phyloP scores from a whole-genome alignment of 2,888 invertebrate genomes.

The Microplitis deprimator region DNA sequence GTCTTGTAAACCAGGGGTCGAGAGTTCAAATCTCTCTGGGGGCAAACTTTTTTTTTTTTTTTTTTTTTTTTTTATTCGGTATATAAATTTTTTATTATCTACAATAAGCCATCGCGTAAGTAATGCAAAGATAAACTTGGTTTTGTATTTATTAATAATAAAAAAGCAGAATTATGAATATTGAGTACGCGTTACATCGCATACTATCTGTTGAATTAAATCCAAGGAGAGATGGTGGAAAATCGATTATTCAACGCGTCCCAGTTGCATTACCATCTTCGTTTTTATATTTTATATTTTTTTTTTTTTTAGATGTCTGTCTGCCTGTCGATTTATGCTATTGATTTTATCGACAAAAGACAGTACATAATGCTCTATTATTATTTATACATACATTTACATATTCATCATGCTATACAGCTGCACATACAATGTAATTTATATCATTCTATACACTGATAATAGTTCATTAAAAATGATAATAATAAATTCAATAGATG shows the following conservation, averaged over 20 bases:
- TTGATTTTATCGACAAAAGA: slow-evolving; percentile 7
- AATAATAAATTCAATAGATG: not conserved
- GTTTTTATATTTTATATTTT: slow-evolving; percentile 35
- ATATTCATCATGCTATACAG: not conserved
- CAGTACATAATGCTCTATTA: slow-evolving; percentile 10
- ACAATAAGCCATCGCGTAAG: not conserved
- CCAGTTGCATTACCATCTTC: slow-evolving; percentile 35
- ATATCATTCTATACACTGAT: not conserved
- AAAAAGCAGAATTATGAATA: not conserved
- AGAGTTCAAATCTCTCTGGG: slow-evolving; percentile 77
- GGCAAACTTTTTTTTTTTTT: slow-evolving; percentile 66
- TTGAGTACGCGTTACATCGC: not conserved
- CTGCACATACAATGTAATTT: not conserved
- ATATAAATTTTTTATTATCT: not conserved
- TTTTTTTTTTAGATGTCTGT: slow-evolving; percentile 6
- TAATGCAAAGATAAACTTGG: not conserved
- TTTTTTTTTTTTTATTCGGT: slow-evolving; percentile 48
- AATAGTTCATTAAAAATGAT: not conserved
- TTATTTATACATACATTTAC: not conserved
- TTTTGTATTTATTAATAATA: not conserved
- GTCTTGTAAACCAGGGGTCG: slow-evolving; percentile 78
- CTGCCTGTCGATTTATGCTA: slow-evolving; percentile 19
- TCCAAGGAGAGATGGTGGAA: slow-evolving; percentile 13
- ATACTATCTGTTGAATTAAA: slow-evolving; percentile 15
- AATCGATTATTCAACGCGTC: slow-evolving; percentile 36